Evolutionary conservation across 35 echinoderm and acorn worm species (phyloP).

Genomic region (Heliocidaris tuberculata): DNA sequence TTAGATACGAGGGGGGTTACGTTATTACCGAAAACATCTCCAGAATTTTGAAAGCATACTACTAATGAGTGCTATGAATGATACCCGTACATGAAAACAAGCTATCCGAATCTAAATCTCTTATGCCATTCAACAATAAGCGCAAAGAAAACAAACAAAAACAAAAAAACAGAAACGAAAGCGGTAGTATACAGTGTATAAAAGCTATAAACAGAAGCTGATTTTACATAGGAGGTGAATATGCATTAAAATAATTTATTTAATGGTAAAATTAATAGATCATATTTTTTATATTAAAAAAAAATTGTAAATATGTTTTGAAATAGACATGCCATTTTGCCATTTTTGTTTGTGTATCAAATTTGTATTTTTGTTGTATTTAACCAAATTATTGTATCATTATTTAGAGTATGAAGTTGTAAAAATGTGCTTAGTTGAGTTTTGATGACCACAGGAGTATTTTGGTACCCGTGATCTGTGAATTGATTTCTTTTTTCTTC

Average conservation of each 20-base stretch:
- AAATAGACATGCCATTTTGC: slow-evolving; percentile 44
- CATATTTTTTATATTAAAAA: slow-evolving; percentile 30
- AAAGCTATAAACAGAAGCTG: neutral
- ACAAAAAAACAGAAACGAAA: no score
- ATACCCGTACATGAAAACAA: no score
- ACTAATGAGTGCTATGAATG: no score
- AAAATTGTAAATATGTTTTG: slow-evolving; percentile 26
- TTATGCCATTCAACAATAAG: no score
- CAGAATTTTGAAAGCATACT: no score
- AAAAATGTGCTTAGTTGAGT: neutral
- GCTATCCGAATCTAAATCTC: no score
- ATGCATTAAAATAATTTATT: slow-evolving; percentile 27
- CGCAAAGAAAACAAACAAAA: no score
- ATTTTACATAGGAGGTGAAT: neutral
- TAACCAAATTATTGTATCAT: slow-evolving; percentile 9
- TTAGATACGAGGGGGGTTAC: no score
- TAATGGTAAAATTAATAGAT: slow-evolving; percentile 29
- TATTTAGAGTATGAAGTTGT: neutral
- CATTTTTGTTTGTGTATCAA: neutral
- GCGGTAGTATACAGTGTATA: neutral
- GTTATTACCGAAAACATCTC: no score
- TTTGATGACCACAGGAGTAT: neutral
- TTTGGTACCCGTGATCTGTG: neutral
- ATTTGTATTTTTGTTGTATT: slow-evolving; percentile 30
- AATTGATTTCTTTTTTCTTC: neutral